phyloP scores from a whole-genome alignment of 2,888 invertebrate genomes.

The Tetranychus piercei region DNA sequence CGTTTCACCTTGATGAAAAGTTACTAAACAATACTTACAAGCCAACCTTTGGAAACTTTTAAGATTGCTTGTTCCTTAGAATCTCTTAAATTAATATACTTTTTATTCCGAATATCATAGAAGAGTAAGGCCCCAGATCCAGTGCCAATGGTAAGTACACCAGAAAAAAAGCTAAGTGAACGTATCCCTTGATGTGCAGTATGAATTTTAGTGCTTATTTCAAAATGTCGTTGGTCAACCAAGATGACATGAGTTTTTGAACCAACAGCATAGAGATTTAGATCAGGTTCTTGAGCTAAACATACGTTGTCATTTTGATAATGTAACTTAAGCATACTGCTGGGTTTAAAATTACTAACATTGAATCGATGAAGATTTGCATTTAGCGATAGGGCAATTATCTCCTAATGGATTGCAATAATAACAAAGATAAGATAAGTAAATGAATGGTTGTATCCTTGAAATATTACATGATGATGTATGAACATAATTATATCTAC shows the following conservation, averaged over 20 bases:
- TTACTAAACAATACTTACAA: conserved; percentile 41
- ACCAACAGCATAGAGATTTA: conserved; percentile 68
- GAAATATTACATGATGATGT: not conserved
- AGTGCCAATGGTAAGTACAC: conserved; percentile 79
- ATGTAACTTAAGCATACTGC: conserved; percentile 62
- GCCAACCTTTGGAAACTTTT: conserved; percentile 70
- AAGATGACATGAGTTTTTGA: conserved; percentile 78
- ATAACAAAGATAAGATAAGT: not conserved
- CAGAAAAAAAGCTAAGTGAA: conserved; percentile 71
- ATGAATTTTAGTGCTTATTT: conserved; percentile 53
- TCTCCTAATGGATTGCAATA: conserved; percentile 39
- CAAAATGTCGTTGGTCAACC: conserved; percentile 68
- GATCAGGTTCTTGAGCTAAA: conserved; percentile 63
- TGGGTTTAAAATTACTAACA: conserved; percentile 62
- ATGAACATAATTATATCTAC: not conserved
- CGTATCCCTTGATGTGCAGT: conserved; percentile 77
- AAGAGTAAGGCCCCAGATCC: conserved; percentile 78
- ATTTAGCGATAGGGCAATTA: conserved; percentile 75
- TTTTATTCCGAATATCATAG: conserved; percentile 57
- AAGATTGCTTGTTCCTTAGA: conserved; percentile 69
- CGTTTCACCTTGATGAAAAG: not conserved
- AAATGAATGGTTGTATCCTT: not conserved
- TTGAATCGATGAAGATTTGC: conserved; percentile 86
- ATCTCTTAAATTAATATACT: conserved; percentile 41
- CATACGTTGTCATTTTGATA: conserved; percentile 84